phyloP scores from a whole-genome alignment of 1,140 invertebrate genomes.

The Nixonia krombeini region DNA sequence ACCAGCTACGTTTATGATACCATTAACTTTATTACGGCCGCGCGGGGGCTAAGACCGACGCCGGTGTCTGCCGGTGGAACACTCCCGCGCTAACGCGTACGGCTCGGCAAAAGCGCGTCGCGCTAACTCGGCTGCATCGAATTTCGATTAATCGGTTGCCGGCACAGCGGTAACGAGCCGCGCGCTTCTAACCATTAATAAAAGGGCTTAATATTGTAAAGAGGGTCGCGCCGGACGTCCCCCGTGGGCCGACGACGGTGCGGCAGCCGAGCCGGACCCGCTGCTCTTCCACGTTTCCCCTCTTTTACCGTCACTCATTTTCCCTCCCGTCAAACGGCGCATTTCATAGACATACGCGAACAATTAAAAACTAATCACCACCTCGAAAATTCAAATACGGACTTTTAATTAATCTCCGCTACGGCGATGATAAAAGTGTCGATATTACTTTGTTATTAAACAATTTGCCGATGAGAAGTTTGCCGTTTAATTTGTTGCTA shows the following conservation, averaged over 20 bases:
- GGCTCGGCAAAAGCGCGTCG: slow-evolving; percentile 9
- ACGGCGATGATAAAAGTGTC: too few relatives aligned
- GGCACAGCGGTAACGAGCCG: slow-evolving; percentile 55
- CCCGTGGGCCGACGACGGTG: slow-evolving; percentile 51
- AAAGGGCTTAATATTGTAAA: slow-evolving; percentile 64
- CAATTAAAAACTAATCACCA: too few relatives aligned
- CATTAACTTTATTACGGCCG: slow-evolving; percentile 59
- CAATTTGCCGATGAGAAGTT: too few relatives aligned
- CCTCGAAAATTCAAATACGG: too few relatives aligned
- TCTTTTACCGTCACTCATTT: slow-evolving; percentile 23
- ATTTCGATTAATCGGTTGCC: slow-evolving; percentile 69
- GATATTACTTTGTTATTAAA: too few relatives aligned
- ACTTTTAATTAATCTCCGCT: too few relatives aligned
- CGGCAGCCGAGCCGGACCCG: too few relatives aligned
- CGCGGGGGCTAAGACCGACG: slow-evolving; percentile 37
- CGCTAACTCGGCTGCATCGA: slow-evolving; percentile 57
- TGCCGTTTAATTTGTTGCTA: too few relatives aligned
- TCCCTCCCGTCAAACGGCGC: not conserved
- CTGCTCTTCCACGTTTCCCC: slow-evolving; percentile 49
- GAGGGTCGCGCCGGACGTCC: slow-evolving; percentile 39
- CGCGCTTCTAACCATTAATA: slow-evolving; percentile 58
- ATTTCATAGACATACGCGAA: too few relatives aligned
- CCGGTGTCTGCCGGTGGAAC: slow-evolving; percentile 24
- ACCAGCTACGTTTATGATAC: slow-evolving; percentile 60
- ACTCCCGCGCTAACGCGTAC: slow-evolving; percentile 13